These are phyloP conservation scores for Acrocephalus arundinaceus DNA, from an alignment of 2,113 vertebrate genomes.

Conservation along the genomic window DNA sequence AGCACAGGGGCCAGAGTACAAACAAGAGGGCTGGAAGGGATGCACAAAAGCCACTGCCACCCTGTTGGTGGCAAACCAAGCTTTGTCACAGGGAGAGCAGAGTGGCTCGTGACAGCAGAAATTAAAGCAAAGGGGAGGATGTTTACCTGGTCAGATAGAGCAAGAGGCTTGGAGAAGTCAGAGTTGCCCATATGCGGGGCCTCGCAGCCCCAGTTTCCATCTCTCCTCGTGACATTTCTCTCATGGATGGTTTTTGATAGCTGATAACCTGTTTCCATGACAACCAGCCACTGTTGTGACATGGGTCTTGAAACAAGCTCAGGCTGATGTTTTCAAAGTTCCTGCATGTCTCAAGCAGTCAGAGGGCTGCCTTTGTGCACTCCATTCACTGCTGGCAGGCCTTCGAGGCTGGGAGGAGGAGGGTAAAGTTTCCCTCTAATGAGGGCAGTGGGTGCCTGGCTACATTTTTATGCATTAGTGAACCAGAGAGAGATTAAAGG, in stretches of 20 bases:
- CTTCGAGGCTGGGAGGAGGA: neutral
- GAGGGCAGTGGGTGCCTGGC: conserved; percentile 20
- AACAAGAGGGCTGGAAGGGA: neutral
- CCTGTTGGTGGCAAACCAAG: neutral
- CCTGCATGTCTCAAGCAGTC: neutral
- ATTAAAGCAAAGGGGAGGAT: neutral
- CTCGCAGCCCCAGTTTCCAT: neutral
- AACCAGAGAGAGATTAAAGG: conserved; percentile 38
- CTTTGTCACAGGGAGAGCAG: neutral
- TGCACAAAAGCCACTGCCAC: neutral
- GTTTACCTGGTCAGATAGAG: neutral
- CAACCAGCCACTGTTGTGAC: conserved; percentile 33
- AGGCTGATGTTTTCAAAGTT: conserved; percentile 48
- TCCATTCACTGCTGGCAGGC: neutral
- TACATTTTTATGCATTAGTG: conserved; percentile 15
- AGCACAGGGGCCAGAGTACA: neutral
- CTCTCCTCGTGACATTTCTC: neutral
- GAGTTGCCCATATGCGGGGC: neutral
- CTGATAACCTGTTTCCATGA: conserved; percentile 49
- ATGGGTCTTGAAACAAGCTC: conserved; percentile 7
- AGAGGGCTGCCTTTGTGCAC: conserved; percentile 29
- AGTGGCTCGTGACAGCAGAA: neutral
- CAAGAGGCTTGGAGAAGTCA: neutral
- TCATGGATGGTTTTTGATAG: neutral
- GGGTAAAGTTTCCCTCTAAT: conserved; percentile 39